These are phyloP conservation scores for Catharus minimus DNA, from an alignment of 2,113 vertebrate genomes.

Conservation along the genomic window DNA sequence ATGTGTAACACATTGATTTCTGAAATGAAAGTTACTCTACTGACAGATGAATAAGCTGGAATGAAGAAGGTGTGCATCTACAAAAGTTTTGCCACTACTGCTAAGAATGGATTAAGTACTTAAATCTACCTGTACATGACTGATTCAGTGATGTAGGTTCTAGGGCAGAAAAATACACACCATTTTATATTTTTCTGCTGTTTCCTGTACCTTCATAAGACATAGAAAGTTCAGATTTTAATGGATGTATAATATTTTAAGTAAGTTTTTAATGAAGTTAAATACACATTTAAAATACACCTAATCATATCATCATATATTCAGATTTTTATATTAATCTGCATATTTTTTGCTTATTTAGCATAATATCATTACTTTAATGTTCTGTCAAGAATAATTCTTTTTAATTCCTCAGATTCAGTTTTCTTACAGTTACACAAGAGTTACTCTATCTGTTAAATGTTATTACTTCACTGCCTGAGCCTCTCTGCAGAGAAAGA, in stretches of 20 bases:
- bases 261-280: neutral
- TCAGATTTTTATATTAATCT: neutral
- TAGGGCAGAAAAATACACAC: neutral
- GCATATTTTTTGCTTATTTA: neutral
- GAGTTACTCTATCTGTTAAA: neutral
- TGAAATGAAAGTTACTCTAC: neutral
- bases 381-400: neutral
- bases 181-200: neutral
- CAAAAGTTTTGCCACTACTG: neutral
- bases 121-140: neutral
- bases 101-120: neutral
- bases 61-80: neutral
- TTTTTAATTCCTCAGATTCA: neutral
- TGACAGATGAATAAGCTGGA: neutral
- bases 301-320: neutral
- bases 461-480: neutral
- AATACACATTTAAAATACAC: neutral
- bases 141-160: neutral
- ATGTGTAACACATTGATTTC: neutral
- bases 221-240: neutral
- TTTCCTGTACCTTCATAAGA: neutral
- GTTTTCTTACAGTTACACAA: neutral
- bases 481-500: neutral
- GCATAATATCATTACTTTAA: neutral
- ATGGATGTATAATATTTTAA: neutral